Evolutionary conservation across 2,888 invertebrate species (phyloP).

Genomic region (Cryptophagus acutangulus): DNA sequence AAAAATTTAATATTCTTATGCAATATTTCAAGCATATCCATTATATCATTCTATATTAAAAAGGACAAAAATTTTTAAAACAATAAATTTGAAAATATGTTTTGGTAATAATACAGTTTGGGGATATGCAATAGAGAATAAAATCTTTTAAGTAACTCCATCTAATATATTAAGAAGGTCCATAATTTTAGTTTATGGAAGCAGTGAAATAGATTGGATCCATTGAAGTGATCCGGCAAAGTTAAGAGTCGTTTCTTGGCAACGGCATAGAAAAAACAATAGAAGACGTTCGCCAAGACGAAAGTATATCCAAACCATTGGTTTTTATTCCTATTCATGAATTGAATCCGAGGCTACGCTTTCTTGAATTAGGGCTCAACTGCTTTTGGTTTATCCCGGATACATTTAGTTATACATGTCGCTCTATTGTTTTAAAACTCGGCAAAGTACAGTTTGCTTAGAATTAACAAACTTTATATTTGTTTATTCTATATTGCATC

Average conservation of each 20-base stretch:
- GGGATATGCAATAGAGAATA: slow-evolving; percentile 27
- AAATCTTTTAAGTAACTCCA: slow-evolving; percentile 41
- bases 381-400: slow-evolving; percentile 16
- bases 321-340: slow-evolving; percentile 46
- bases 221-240: slow-evolving; percentile 42
- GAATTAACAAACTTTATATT: slow-evolving; percentile 22
- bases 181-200: slow-evolving; percentile 45
- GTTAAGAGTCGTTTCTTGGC: slow-evolving; percentile 40
- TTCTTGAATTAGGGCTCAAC: slow-evolving; percentile 28
- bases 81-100: no score
- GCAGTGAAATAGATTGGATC: slow-evolving; percentile 43
- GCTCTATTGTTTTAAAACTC: slow-evolving; percentile 20
- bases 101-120: no score
- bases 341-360: slow-evolving; percentile 38
- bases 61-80: no score
- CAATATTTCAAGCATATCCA: neutral
- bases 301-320: slow-evolving; percentile 45
- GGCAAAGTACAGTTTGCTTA: slow-evolving; percentile 20
- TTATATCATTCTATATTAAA: slow-evolving; percentile 35
- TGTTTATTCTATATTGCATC: no score
- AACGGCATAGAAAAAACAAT: slow-evolving; percentile 37
- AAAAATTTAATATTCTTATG: no score
- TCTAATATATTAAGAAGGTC: slow-evolving; percentile 43
- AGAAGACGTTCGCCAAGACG: slow-evolving; percentile 34
- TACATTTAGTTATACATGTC: slow-evolving; percentile 3